Evolutionary conservation across 2,113 vertebrate genomes (phyloP), one percentile per base, ranked within the genome.

Genomic region (Serilophus lunatus): DNA sequence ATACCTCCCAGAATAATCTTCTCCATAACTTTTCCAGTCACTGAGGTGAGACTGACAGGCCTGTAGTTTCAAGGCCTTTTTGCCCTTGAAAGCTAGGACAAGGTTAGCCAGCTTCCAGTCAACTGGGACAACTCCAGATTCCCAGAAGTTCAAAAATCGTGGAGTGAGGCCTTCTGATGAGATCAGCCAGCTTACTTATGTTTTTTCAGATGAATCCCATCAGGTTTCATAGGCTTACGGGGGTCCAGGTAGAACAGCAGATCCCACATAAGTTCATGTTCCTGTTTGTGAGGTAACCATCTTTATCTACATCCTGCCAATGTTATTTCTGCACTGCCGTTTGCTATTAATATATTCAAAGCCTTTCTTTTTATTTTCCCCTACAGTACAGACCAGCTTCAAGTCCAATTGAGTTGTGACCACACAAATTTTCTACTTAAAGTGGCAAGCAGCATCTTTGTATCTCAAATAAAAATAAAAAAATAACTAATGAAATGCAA

Each of bases 401-500:
- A 19, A 45, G 10, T 70, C 28, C n/a, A 61, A 0, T 3, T 78
- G 28, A 63, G 29, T 29, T 70, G n/a, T 47, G 40, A 29, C 29
- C n/a, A 25, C 13, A 70, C 24, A 47, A 5, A 17, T 63, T 49
- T 54, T 71, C n/a, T 63, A 16, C 16, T 10, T 49, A 14, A 16
- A 35, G 13, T 35, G 42, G 40, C 29, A 40, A 40, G 49, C 23
- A 61, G 28, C 40, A 56, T 56, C 49, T 79, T 63, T 40, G 4
- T 54, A 0, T 17, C 40, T 25, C 4, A 42, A 59, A 72, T 18
- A 1, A 5, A 35, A 49, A 54, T 28, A 5, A 0, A 12, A 71
- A 12, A 71, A 60, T 80, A 60, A 53, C 4, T 38, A 42, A 9
- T 49, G 22, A 44, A 75, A 57, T 44, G 9, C 7, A 66, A 50